These are phyloP conservation scores for Urocolius indicus DNA, from an alignment of 2,113 vertebrate species.

Conservation along the genomic window DNA sequence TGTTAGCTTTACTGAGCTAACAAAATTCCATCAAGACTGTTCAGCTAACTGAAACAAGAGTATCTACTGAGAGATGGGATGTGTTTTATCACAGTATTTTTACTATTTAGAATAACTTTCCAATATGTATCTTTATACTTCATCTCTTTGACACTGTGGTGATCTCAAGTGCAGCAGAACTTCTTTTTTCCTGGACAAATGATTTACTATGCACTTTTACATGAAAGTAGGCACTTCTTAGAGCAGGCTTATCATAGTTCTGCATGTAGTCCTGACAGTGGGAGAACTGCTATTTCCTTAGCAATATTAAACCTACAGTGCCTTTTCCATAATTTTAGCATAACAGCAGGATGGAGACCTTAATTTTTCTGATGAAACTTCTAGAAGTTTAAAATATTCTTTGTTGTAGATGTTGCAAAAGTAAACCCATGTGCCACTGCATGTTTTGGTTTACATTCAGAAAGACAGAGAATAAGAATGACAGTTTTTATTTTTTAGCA, in stretches of 20 bases:
- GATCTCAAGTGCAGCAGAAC: background rate
- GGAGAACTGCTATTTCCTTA: background rate
- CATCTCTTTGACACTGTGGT: background rate
- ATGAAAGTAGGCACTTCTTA: slow-evolving; percentile 14
- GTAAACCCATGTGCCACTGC: background rate
- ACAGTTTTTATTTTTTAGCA: background rate
- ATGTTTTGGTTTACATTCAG: background rate
- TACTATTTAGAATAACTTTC: background rate
- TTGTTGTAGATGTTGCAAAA: background rate
- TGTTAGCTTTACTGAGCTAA: background rate
- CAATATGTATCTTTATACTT: background rate
- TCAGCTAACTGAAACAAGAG: background rate
- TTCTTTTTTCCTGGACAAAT: background rate
- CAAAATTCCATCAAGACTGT: background rate
- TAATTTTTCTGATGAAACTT: slow-evolving; percentile 1
- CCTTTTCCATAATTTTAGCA: background rate
- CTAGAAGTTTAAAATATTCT: background rate
- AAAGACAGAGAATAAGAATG: background rate
- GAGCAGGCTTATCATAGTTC: slow-evolving; percentile 9
- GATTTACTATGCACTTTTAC: slow-evolving; percentile 8
- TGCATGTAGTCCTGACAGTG: background rate
- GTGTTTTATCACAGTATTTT: background rate
- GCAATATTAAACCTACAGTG: background rate
- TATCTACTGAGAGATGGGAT: background rate
- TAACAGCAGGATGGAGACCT: background rate